phyloP scores from a whole-genome alignment of 2,113 vertebrate genomes.

The Pyrgilauda ruficollis region DNA sequence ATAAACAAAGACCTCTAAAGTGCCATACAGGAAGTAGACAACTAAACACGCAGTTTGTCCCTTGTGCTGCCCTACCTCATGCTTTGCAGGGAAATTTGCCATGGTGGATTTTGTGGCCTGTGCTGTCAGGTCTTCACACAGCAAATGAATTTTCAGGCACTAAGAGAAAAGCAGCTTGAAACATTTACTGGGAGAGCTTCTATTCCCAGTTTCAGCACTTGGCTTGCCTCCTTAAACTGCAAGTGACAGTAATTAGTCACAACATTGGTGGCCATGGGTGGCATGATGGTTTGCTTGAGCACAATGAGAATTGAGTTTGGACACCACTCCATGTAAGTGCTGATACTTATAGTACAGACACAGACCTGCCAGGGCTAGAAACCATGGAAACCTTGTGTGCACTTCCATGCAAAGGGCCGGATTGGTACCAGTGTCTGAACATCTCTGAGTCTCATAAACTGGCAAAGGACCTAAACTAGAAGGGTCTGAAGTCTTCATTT shows the following conservation, averaged over 20 bases:
- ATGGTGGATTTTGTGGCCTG: not conserved
- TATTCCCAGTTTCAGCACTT: not conserved
- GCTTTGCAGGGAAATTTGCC: not conserved
- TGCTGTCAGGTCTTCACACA: not conserved
- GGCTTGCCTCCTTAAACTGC: not conserved
- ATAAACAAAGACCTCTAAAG: not conserved
- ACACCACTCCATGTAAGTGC: rapidly evolving
- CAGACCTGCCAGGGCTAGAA: not conserved
- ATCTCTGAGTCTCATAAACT: not conserved
- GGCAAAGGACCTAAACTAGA: not conserved
- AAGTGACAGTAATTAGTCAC: not conserved
- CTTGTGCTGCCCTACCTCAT: not conserved
- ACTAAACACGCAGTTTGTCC: not conserved
- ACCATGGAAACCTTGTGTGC: not conserved
- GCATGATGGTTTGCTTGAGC: not conserved
- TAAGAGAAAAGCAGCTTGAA: not conserved
- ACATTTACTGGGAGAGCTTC: not conserved
- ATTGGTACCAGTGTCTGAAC: not conserved
- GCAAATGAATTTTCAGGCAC: not conserved
- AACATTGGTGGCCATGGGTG: not conserved
- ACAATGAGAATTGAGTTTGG: not conserved
- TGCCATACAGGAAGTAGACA: rapidly evolving
- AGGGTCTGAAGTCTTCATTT: not conserved
- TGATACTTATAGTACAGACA: not conserved
- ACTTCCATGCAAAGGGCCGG: not conserved